Conservation (phyloP, 2,888 invertebrate genomes). For the Oscheius onirici region DNA sequence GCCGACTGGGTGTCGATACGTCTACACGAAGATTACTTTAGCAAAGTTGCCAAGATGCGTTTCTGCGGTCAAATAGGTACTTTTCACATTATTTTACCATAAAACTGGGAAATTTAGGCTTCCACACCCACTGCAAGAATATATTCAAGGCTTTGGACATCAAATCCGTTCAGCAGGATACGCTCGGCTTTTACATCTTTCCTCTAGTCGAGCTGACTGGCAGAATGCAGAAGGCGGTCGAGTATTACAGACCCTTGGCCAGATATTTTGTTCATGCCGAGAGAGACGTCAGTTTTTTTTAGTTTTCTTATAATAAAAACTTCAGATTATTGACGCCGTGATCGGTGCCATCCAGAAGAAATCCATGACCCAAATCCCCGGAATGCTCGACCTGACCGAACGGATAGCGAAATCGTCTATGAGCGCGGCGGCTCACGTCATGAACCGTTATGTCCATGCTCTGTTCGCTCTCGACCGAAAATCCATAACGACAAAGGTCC, state of each 20-base stretch:
- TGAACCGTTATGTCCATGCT: slow-evolving; percentile 49
- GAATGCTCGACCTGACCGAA: slow-evolving; percentile 39
- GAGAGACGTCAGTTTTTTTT: not conserved
- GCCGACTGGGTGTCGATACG: not conserved
- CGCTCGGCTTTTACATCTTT: slow-evolving; percentile 52
- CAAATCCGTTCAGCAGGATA: slow-evolving; percentile 64
- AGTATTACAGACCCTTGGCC: not conserved
- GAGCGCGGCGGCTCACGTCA: slow-evolving; percentile 48
- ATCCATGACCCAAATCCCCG: slow-evolving; percentile 50
- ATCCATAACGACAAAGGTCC: slow-evolving; percentile 38
- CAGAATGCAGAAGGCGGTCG: slow-evolving; percentile 23
- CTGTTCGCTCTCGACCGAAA: slow-evolving; percentile 3
- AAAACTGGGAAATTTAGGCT: slow-evolving; percentile 20
- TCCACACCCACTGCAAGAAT: slow-evolving; percentile 30
- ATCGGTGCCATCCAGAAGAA: not conserved
- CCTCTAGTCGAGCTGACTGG: slow-evolving; percentile 54
- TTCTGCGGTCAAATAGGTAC: slow-evolving; percentile 23
- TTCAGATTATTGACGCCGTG: not conserved
- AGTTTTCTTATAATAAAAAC: not conserved
- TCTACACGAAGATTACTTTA: not conserved
- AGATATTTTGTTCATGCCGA: not conserved
- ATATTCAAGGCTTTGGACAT: slow-evolving; percentile 55
- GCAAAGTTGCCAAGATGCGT: slow-evolving; percentile 7
- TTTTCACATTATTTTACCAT: not conserved
- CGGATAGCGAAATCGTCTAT: slow-evolving; percentile 43